Conservation (phyloP, 2,888 invertebrate species). For the Anoncus sp. region DNA sequence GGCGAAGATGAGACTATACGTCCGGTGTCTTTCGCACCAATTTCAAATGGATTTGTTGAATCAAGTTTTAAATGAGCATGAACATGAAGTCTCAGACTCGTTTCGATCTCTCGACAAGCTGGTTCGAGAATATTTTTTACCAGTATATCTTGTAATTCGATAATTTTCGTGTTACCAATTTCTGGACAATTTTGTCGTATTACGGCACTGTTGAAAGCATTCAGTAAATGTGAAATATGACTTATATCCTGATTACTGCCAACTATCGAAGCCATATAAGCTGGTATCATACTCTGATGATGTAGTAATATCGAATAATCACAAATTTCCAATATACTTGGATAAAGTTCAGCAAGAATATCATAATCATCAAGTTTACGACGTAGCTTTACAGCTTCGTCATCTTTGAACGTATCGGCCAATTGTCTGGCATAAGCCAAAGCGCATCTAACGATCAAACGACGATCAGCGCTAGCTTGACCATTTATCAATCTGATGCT, state of each 20-base stretch:
- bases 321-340: constrained; percentile 72
- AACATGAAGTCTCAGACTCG: constrained; percentile 95
- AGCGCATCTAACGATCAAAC: constrained; percentile 88
- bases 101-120: constrained; percentile 95
- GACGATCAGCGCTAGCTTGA: constrained; percentile 86
- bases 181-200: constrained; percentile 69
- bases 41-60: constrained; percentile 89
- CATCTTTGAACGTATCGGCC: constrained; percentile 79
- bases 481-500: constrained; percentile 80
- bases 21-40: constrained; percentile 86
- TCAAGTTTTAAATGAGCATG: constrained; percentile 95
- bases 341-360: constrained; percentile 75
- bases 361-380: constrained; percentile 83
- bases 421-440: constrained; percentile 86
- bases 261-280: constrained; percentile 76
- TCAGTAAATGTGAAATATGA: constrained; percentile 77
- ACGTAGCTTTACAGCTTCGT: constrained; percentile 85
- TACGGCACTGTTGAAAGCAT: constrained; percentile 77
- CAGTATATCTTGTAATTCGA: constrained; percentile 82
- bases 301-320: constrained; percentile 80
- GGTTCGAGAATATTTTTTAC: constrained; percentile 87
- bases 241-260: constrained; percentile 75
- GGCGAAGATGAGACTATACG: constrained; percentile 81
- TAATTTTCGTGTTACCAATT: constrained; percentile 64
- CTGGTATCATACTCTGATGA: constrained; percentile 80